Evolutionary conservation across 2,888 invertebrate species (phyloP).

Genomic region (Latheticus oryzae): DNA sequence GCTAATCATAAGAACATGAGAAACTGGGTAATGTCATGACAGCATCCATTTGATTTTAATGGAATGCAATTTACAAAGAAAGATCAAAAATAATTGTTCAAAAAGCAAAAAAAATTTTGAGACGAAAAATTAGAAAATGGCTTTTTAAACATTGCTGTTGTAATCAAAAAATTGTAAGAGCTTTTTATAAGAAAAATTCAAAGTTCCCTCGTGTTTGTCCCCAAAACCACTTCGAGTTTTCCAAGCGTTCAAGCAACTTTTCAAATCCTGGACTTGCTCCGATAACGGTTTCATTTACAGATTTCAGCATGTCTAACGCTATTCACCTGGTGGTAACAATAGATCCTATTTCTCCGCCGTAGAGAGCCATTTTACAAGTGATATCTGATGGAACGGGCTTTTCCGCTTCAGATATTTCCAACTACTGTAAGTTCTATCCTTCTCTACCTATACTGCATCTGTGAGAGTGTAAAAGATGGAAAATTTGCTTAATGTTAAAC

Average conservation of each 20-base stretch:
- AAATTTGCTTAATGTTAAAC: slow-evolving; percentile 46
- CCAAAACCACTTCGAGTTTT: neutral
- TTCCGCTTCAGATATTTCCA: slow-evolving; percentile 47
- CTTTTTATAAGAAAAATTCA: neutral
- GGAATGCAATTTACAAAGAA: too few species aligned
- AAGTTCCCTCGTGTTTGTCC: neutral
- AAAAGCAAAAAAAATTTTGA: too few species aligned
- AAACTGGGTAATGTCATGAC: too few species aligned
- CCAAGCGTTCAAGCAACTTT: slow-evolving; percentile 17
- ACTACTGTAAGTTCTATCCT: slow-evolving; percentile 29
- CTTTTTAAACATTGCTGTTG: too few species aligned
- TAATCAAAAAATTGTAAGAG: slow-evolving; percentile 5
- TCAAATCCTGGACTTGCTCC: slow-evolving; percentile 43
- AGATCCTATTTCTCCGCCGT: slow-evolving; percentile 55
- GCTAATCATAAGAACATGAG: too few species aligned
- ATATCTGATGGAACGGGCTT: slow-evolving; percentile 52
- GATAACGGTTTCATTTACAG: slow-evolving; percentile 61
- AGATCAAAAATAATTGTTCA: too few species aligned
- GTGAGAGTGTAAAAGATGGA: slow-evolving; percentile 32
- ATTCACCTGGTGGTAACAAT: slow-evolving; percentile 59
- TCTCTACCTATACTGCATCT: slow-evolving; percentile 11
- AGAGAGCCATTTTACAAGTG: slow-evolving; percentile 56
- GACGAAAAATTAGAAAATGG: too few species aligned
- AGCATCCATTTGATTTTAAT: too few species aligned
- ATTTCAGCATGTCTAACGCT: slow-evolving; percentile 57